Conservation (phyloP, 2,888 invertebrate genomes). For the Oegoconia quadripuncta region DNA sequence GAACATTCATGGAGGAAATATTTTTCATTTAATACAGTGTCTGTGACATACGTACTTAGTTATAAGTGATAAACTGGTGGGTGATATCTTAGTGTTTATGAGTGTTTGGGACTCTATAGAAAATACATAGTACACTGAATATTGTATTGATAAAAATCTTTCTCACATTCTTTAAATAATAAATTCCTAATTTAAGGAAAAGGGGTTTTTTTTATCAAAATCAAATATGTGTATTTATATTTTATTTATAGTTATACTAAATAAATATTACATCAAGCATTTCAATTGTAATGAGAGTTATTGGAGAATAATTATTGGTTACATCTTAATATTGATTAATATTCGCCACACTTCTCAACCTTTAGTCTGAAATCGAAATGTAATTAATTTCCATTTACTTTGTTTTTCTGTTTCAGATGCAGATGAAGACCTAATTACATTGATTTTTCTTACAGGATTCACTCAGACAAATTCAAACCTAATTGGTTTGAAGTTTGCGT, state of each 20-base stretch:
- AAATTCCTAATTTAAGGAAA: conserved; percentile 56
- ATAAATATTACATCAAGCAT: conserved; percentile 34
- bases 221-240: conserved; percentile 42
- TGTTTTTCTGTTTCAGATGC: conserved; percentile 75
- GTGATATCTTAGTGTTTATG: conserved; percentile 36
- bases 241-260: conserved; percentile 36
- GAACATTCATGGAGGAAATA: conserved; percentile 82
- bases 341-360: conserved; percentile 41
- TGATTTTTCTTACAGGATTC: conserved; percentile 55
- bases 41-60: conserved; percentile 46
- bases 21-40: conserved; percentile 76
- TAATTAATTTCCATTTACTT: conserved; percentile 62
- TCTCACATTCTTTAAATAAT: conserved; percentile 47
- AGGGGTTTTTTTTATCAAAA: conserved; percentile 57
- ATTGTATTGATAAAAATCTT: conserved; percentile 16
- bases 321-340: conserved; percentile 3
- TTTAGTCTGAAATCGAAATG: conserved; percentile 60
- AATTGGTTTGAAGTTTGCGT: conserved; percentile 56
- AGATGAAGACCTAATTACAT: conserved; percentile 65
- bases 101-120: conserved; percentile 15
- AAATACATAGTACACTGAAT: conserved; percentile 10
- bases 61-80: conserved; percentile 36
- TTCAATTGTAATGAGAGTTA: conserved; percentile 1
- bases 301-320: conserved; percentile 1
- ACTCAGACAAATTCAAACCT: conserved; percentile 48